Evolutionary conservation across 2,113 vertebrate species (phyloP).

Genomic region (Saccopteryx leptura): DNA sequence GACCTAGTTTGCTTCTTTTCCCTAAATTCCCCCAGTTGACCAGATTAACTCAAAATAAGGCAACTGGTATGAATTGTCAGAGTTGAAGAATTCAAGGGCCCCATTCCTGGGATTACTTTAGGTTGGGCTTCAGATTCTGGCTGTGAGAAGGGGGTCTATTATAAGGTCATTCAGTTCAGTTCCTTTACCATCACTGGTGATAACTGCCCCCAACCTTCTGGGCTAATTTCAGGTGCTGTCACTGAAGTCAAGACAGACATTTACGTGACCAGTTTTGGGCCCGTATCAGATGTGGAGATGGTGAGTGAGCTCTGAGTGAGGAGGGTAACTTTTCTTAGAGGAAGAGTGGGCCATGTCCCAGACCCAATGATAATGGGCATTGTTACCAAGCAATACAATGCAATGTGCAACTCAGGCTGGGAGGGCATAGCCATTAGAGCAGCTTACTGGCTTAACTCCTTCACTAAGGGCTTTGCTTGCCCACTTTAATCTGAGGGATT

Average conservation of each 20-base stretch:
- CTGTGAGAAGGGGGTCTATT: not conserved
- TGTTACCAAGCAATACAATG: conserved; percentile 71
- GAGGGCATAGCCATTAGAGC: conserved; percentile 91
- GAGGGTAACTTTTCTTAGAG: not conserved
- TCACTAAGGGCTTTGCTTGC: conserved; percentile 77
- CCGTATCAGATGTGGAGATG: conserved; percentile 98
- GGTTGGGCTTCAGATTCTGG: not conserved
- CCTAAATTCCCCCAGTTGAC: not conserved
- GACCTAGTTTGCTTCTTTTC: not conserved
- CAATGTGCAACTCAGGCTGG: conserved; percentile 83
- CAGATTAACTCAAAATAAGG: not conserved
- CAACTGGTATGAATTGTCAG: not conserved
- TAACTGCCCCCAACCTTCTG: not conserved
- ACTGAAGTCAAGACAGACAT: conserved; percentile 98
- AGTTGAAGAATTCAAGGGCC: not conserved
- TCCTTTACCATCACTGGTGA: not conserved
- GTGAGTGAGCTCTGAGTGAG: conserved; percentile 84
- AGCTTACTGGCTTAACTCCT: conserved; percentile 91
- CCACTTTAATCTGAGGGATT: conserved; percentile 11
- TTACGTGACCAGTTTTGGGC: conserved; percentile 97
- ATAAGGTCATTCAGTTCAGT: not conserved
- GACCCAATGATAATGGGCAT: not conserved
- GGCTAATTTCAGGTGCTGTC: conserved; percentile 90
- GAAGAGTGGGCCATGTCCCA: not conserved
- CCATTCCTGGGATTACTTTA: not conserved